Evolutionary conservation across 2,797 vertebrate genomes (phyloP).

Genomic region (Carcharodon carcharias): DNA sequence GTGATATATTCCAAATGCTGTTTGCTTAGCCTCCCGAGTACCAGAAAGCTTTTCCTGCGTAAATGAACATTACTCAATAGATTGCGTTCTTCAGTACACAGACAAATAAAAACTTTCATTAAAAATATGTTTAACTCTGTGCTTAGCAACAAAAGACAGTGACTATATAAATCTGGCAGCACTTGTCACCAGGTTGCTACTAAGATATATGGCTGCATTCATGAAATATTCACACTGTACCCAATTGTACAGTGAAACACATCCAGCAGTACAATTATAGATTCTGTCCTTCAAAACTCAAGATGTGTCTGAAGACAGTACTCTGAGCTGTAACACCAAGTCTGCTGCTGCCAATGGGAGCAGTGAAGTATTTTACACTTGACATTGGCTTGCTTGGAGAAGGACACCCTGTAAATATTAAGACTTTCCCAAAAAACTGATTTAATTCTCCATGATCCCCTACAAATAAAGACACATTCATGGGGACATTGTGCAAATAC

Average conservation of each 20-base stretch:
- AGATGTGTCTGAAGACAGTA: neutral
- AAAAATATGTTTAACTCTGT: neutral
- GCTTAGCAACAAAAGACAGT: neutral
- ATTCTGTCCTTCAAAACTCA: neutral
- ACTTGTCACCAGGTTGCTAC: neutral
- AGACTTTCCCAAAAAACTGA: neutral
- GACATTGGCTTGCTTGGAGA: neutral
- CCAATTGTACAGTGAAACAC: neutral
- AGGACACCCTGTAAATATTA: neutral
- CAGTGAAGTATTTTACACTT: neutral
- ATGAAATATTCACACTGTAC: neutral
- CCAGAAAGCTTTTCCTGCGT: neutral
- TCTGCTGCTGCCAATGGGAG: neutral
- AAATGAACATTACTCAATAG: neutral
- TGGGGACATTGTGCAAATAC: neutral
- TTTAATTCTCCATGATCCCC: neutral
- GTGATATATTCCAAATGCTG: neutral
- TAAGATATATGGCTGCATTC: neutral
- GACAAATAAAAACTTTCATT: neutral
- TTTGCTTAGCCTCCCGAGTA: neutral
- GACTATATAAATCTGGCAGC: neutral
- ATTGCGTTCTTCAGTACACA: neutral
- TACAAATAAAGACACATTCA: neutral
- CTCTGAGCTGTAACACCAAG: neutral
- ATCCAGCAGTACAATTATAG: neutral